Base-by-base conservation (phyloP, 2,797 vertebrate species). In the Enteromius fasciolatus region DNA sequence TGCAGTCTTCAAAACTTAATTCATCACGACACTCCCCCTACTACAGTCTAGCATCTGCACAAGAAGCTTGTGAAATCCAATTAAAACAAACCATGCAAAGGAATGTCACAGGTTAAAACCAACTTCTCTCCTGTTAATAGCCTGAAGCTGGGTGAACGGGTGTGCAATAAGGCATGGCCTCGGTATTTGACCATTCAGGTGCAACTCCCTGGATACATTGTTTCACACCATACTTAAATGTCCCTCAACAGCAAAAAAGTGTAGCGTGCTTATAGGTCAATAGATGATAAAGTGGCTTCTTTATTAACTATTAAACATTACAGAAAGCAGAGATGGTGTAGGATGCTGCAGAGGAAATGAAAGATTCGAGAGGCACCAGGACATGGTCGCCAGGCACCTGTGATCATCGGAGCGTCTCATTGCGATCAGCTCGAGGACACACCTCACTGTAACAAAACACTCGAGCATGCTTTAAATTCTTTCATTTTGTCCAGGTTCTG, bases 381-480 rank as follows among this genome's bases (percentile, higher is more conserved):
- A 64, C 80, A 41, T 20, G 44, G 31, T 50, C 39, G 41, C 7
- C 28, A 52, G 61, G 31, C 70, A 75, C 80, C 80, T 75, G 80
- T n/a, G 70, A 81, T 5, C 14, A 63, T 44, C 39, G 25, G 74
- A 59, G 33, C 36, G 36, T 44, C 36, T 46, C 41, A 48, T 12
- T 79, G 64, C 12, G 48, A 57, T 57, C 25, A 50, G 33, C 72
- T 33, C 20, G 28, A 23, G 33, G 80, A 82, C 72, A 82, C 80
- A 75, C 70, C 72, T 75, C 80, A 64, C 69, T 23, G 50, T 70
- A 80, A 46, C 36, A 46, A 80, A 80, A 80, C n/a, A 79, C 23
- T 3, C 61, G 50, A 41, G 48, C 6, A 44, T 59, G 54, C 14
- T 69, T 46, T 83, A 52, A 57, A 23, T 57, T 57, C 10, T 59